phyloP scores from a whole-genome alignment of 2,888 invertebrate genomes.

The Brachyptera risi region DNA sequence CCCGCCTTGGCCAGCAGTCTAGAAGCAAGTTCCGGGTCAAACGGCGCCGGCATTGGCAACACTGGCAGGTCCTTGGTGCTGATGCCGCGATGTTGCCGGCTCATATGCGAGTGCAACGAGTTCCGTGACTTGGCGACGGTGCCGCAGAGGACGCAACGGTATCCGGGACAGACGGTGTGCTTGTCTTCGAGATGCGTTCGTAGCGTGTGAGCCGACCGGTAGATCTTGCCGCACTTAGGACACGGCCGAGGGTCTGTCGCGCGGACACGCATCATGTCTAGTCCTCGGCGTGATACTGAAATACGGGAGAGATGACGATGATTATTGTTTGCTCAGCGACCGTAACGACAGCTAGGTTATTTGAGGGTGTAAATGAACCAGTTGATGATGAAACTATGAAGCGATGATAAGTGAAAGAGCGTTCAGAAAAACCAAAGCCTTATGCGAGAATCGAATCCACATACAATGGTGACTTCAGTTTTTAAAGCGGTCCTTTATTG shows the following conservation, averaged over 20 bases:
- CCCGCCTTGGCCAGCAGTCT: conserved; percentile 83
- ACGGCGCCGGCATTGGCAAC: conserved; percentile 87
- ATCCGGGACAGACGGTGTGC: conserved; percentile 89
- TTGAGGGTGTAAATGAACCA: no score
- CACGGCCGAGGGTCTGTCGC: conserved; percentile 91
- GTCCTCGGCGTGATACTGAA: conserved; percentile 69
- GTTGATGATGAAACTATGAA: no score
- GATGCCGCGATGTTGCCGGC: conserved; percentile 87
- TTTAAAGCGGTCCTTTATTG: no score
- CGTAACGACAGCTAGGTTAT: no score
- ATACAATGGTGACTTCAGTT: no score
- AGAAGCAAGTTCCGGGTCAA: conserved; percentile 85
- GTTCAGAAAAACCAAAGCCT: no score
- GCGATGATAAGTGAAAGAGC: no score
- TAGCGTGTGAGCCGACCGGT: conserved; percentile 85
- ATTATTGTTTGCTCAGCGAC: no score
- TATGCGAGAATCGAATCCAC: no score
- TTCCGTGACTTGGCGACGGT: conserved; percentile 91
- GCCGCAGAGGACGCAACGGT: conserved; percentile 86
- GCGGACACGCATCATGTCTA: conserved; percentile 81
- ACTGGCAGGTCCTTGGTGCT: conserved; percentile 91
- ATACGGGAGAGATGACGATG: no score
- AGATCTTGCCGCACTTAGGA: conserved; percentile 90
- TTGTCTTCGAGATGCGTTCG: conserved; percentile 90
- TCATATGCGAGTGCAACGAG: conserved; percentile 91